These are phyloP conservation scores for Branchinecta lindahli DNA, from an alignment of 1,140 invertebrate species.

Conservation along the genomic window DNA sequence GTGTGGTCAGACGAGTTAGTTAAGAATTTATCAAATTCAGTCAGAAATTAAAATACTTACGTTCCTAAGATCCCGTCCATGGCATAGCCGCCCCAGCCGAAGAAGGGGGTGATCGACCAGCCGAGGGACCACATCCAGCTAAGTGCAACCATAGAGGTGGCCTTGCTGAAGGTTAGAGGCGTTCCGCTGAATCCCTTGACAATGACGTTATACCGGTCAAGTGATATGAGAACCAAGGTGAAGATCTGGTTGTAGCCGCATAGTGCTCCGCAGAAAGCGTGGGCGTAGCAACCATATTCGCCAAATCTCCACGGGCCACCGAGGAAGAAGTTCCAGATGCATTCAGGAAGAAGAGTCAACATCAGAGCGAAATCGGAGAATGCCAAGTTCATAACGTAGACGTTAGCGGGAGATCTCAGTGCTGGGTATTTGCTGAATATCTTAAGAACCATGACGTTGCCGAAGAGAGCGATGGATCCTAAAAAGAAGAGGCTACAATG, in stretches of 20 bases:
- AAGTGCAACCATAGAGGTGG: slow-evolving; percentile 22
- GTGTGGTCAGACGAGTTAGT: too few species aligned
- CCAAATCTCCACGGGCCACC: slow-evolving; percentile 22
- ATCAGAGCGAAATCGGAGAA: slow-evolving; percentile 29
- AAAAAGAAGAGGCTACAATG: too few species aligned
- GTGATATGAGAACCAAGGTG: slow-evolving; percentile 25
- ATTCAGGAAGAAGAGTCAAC: slow-evolving; percentile 23
- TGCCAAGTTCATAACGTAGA: slow-evolving; percentile 33
- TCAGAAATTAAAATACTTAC: neutral
- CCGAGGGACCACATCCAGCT: slow-evolving; percentile 25
- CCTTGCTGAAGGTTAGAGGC: slow-evolving; percentile 25
- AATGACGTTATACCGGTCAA: slow-evolving; percentile 30
- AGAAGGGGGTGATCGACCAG: slow-evolving; percentile 26
- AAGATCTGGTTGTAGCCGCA: slow-evolving; percentile 26
- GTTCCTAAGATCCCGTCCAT: slow-evolving; percentile 21
- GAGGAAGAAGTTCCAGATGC: slow-evolving; percentile 33
- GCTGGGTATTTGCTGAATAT: slow-evolving; percentile 21
- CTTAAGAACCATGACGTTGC: slow-evolving; percentile 21
- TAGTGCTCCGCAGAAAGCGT: slow-evolving; percentile 23
- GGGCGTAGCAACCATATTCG: slow-evolving; percentile 21
- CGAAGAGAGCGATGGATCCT: slow-evolving; percentile 18
- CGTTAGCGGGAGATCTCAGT: slow-evolving; percentile 33
- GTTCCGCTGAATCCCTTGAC: slow-evolving; percentile 26
- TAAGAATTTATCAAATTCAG: too few species aligned
- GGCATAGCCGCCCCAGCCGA: slow-evolving; percentile 27